A percentile compares a stretch with the other conserved stretches of the same genome.
Conservation (phyloP, 92 coral and sea anemone genomes). For the Umimayanthus chanpuru region DNA sequence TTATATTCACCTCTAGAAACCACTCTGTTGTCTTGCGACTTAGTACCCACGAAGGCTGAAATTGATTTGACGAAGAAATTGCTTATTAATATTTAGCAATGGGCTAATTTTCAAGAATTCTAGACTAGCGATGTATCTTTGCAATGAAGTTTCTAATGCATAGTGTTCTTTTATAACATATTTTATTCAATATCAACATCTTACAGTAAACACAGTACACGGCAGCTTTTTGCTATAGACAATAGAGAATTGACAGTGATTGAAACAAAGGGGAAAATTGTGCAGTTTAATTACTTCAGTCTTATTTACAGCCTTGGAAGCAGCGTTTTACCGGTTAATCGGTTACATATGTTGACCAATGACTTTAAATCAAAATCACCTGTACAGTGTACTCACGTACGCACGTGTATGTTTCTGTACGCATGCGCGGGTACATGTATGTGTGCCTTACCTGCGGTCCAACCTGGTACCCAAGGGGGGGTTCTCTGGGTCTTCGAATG, state of each 20-base stretch:
- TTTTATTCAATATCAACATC: too few species aligned
- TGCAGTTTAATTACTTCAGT: too few species aligned
- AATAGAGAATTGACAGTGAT: too few species aligned
- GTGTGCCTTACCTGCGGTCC: conserved; percentile 81
- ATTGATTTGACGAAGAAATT: conserved; percentile 15
- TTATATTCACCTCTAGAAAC: conserved; percentile 53
- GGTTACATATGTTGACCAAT: too few species aligned
- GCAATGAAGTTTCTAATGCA: too few species aligned
- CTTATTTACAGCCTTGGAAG: too few species aligned
- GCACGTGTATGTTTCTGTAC: not conserved
- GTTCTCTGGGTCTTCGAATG: conserved; percentile 91
- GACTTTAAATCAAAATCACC: too few species aligned
- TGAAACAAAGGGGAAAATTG: too few species aligned
- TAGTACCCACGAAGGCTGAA: conserved; percentile 83
- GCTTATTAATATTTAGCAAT: not conserved
- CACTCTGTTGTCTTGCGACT: conserved; percentile 41
- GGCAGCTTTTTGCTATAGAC: too few species aligned
- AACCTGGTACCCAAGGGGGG: conserved; percentile 93
- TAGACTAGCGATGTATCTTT: not conserved
- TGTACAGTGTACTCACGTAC: not conserved
- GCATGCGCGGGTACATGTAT: not conserved
- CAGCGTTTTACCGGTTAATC: too few species aligned
- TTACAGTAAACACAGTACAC: too few species aligned
- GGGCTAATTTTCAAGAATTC: not conserved
- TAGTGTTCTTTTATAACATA: too few species aligned